Evolutionary conservation across 2,797 vertebrate genomes (phyloP).

Genomic region (Ceryle rudis): DNA sequence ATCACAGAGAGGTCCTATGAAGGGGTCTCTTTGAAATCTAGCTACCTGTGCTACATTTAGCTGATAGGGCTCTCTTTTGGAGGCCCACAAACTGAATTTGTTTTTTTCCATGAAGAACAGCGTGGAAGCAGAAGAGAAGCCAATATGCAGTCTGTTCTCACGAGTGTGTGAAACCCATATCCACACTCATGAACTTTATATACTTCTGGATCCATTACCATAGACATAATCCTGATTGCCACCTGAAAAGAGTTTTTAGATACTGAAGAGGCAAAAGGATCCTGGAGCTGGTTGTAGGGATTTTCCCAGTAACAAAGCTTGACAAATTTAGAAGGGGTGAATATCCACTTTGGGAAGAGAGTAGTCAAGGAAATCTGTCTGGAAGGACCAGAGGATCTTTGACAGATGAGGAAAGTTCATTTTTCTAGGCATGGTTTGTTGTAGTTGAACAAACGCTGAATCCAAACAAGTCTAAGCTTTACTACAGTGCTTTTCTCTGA

Average conservation of each 20-base stretch:
- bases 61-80: not conserved
- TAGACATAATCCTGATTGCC: not conserved
- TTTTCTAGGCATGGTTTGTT: not conserved
- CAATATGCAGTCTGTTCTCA: not conserved
- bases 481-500: not conserved
- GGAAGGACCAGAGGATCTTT: not conserved
- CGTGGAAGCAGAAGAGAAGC: not conserved
- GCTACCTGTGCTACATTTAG: not conserved
- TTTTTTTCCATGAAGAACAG: not conserved
- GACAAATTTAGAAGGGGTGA: not conserved
- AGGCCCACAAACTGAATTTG: not conserved
- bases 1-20: not conserved
- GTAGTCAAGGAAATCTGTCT: not conserved
- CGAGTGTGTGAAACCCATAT: not conserved
- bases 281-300: not conserved
- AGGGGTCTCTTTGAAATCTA: not conserved
- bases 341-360: not conserved
- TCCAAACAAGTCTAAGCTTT: not conserved
- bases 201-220: not conserved
- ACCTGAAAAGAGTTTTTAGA: not conserved
- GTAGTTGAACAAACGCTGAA: not conserved
- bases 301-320: not conserved
- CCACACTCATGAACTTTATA: not conserved
- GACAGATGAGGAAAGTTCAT: not conserved
- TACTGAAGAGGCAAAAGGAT: not conserved